Conservation (phyloP, 30 jellyfish, hydroid and myxozoan genomes). For the Pseudorhiza aurosa region DNA sequence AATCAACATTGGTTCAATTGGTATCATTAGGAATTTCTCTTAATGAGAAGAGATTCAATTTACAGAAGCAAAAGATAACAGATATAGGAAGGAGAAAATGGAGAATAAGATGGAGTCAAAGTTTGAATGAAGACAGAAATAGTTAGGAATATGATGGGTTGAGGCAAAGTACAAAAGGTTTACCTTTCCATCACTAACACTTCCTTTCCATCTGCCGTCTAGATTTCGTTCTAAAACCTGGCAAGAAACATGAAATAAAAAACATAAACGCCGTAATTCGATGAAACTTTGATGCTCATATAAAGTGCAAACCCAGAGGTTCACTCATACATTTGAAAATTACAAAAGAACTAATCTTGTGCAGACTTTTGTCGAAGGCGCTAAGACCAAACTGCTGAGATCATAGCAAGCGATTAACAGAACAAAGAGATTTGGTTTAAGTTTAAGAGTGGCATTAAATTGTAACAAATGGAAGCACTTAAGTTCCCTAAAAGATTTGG, state of each 20-base stretch:
- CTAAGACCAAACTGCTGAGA: conserved; percentile 35
- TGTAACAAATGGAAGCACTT: background rate
- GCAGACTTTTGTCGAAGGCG: background rate
- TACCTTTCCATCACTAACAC: conserved; percentile 69
- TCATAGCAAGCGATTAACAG: conserved; percentile 5
- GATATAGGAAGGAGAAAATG: background rate
- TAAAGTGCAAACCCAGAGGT: no score
- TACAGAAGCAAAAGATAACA: background rate
- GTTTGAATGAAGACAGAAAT: background rate
- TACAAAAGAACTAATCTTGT: no score
- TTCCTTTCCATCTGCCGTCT: conserved; percentile 93
- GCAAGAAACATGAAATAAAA: background rate
- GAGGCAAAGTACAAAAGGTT: background rate
- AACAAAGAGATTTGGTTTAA: background rate
- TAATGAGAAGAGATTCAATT: no score
- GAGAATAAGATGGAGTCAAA: background rate
- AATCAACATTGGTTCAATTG: no score
- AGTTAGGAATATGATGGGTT: background rate
- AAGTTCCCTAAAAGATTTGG: background rate
- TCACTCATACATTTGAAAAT: no score
- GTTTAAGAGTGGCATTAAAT: background rate
- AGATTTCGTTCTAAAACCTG: conserved; percentile 84
- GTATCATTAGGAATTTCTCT: no score
- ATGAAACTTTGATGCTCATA: no score
- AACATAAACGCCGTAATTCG: background rate